Evolutionary conservation across 2,888 invertebrate genomes (phyloP).

Genomic region (Tanypteryx hageni): DNA sequence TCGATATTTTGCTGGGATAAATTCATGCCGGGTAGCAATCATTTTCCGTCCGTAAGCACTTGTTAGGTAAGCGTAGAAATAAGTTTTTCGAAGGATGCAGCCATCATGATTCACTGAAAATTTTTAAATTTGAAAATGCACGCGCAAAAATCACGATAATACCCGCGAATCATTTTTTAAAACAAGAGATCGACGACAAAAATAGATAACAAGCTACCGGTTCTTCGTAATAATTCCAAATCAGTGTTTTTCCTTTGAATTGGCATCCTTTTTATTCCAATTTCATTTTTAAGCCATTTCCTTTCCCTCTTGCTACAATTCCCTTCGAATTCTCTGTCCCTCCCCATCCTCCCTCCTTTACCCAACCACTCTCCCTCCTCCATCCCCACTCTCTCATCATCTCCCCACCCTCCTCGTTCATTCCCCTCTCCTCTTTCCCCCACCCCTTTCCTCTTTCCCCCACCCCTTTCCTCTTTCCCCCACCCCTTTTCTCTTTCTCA

Average conservation of each 20-base stretch:
- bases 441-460: neutral
- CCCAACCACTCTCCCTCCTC: neutral
- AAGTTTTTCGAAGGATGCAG: too few relatives aligned
- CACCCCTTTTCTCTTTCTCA: too few relatives aligned
- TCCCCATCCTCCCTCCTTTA: neutral
- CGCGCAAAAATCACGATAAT: too few relatives aligned
- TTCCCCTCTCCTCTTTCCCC: neutral
- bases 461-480: neutral
- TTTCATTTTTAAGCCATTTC: constrained; percentile 28
- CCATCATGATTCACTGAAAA: too few relatives aligned
- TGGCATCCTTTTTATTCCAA: neutral
- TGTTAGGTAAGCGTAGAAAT: too few relatives aligned
- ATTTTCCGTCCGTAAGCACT: too few relatives aligned
- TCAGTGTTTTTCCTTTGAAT: neutral
- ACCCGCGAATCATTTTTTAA: too few relatives aligned
- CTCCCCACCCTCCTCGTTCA: neutral
- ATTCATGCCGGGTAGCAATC: too few relatives aligned
- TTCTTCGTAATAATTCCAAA: neutral
- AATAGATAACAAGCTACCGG: neutral
- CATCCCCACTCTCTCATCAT: neutral
- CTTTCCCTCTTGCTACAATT: neutral
- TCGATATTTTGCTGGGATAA: too few relatives aligned
- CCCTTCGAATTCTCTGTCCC: neutral
- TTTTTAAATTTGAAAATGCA: too few relatives aligned
- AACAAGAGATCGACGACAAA: neutral